Evolutionary conservation across 2,113 vertebrate species (phyloP), one percentile per base, ranked within the genome.

Genomic region (Pipa parva): DNA sequence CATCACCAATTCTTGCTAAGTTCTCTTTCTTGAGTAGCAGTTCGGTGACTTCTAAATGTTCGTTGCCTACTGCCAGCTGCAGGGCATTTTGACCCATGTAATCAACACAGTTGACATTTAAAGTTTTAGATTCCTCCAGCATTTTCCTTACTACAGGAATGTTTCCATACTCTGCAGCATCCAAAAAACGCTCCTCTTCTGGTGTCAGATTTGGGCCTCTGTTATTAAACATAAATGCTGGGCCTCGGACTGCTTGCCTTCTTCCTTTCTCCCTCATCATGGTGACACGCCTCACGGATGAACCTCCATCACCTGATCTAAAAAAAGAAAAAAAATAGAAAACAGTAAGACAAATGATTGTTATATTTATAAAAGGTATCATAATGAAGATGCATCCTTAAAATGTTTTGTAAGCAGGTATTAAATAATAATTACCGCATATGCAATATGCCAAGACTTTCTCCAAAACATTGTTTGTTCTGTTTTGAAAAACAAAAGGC

Each of bases 61-160:
- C 90, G n/a, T 91, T 92, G 56, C 90, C 90, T 45, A 92, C 90
- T 7, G 90, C 90, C 28, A 92, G 83, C 84, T 92, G 90, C 74
- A 92, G 76, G 73, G 88, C 88, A 17, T 90, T 92, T 73, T 92
- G 90, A 70, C 90, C 90, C 90, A 92, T 92, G 74, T 90, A 90
- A 79, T 91, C 90, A 48, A 92, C 89, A 26, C 90, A 92, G 78
- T 92, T 92, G 76, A 92, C 87, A 52, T 91, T 91, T 22, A 92
- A 75, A 0, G 90, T 85, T 68, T 77, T 75, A 54, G 89, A 89
- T 76, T 93, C 92, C 61, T 94, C 92, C 39, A 94, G 81, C 92
- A 93, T 93, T 76, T 90, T 92, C 77, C 92, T 90, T 68, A 94
- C 90, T 61, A 93, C 90, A 0, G 92, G 92, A 73, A 94, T 93